Evolutionary conservation across 2,888 invertebrate species (phyloP).

Genomic region (Loripinus fragilis): DNA sequence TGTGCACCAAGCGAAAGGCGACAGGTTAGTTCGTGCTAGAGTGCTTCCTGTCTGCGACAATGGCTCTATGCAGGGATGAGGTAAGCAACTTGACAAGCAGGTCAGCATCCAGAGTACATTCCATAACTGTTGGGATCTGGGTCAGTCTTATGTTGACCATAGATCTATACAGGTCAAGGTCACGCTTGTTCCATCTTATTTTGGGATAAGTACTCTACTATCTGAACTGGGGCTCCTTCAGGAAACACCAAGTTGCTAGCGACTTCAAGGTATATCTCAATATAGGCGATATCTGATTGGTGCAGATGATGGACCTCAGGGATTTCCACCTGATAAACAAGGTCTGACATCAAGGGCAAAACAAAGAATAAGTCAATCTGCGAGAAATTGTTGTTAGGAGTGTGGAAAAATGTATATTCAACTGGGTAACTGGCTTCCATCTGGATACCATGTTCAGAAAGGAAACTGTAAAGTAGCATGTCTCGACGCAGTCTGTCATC

Average conservation of each 20-base stretch:
- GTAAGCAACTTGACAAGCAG: not conserved
- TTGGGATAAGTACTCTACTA: not conserved
- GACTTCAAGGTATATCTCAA: not conserved
- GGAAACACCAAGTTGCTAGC: not conserved
- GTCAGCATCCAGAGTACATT: not conserved
- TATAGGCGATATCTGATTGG: not conserved
- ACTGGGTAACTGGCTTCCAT: not conserved
- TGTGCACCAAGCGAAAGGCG: too few relatives aligned
- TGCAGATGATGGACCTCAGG: not conserved
- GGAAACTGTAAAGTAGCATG: not conserved
- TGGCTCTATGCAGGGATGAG: not conserved
- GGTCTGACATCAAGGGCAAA: not conserved
- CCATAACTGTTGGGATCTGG: not conserved
- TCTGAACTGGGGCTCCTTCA: not conserved
- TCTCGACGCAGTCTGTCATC: not conserved
- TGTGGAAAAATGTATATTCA: not conserved
- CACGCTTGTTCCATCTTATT: conserved; percentile 8
- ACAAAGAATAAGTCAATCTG: conserved; percentile 9
- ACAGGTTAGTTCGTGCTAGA: too few relatives aligned
- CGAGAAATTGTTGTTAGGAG: not conserved
- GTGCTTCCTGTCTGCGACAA: too few relatives aligned
- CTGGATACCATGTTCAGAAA: not conserved
- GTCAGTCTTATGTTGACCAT: not conserved
- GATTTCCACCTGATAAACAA: not conserved
- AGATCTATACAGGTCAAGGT: not conserved